These are phyloP conservation scores for Drosophila merina DNA, from an alignment of 2,888 invertebrate species.

Conservation along the genomic window DNA sequence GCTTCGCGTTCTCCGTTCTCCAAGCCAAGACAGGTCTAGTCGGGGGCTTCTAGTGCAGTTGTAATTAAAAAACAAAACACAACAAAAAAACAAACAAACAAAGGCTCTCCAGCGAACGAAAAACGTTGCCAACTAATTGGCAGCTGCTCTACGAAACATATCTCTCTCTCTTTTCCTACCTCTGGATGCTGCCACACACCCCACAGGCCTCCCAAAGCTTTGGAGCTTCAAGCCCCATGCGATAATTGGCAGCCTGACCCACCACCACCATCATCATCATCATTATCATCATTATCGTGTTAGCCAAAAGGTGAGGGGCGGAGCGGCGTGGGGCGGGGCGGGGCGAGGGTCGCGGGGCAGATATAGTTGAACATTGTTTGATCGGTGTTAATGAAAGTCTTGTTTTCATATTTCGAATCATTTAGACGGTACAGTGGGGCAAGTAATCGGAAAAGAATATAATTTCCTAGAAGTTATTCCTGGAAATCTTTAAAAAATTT, in stretches of 20 bases:
- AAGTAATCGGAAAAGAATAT: no score
- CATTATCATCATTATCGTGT: constrained; percentile 20
- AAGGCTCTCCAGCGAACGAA: constrained; percentile 29
- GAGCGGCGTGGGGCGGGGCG: not conserved
- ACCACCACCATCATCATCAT: constrained; percentile 29
- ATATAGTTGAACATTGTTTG: constrained; percentile 26
- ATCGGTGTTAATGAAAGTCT: constrained; percentile 41
- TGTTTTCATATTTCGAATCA: constrained; percentile 28
- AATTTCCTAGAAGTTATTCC: no score
- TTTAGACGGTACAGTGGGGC: constrained; percentile 7
- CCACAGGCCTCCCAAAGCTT: no score
- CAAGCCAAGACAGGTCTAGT: constrained; percentile 12
- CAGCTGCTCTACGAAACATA: constrained; percentile 56
- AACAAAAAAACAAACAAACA: constrained; percentile 22
- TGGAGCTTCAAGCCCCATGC: constrained; percentile 6
- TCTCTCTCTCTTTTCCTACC: not conserved
- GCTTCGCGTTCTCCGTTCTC: constrained; percentile 33
- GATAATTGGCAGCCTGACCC: constrained; percentile 41
- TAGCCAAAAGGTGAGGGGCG: constrained; percentile 12
- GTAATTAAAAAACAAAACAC: constrained; percentile 62
- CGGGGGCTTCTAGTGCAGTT: constrained; percentile 43
- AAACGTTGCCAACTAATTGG: constrained; percentile 61
- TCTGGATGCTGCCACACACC: constrained; percentile 19
- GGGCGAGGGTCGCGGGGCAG: not conserved
- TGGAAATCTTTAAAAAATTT: no score